phyloP scores from a whole-genome alignment of 2,113 vertebrate genomes.

The Eubucco bourcierii region DNA sequence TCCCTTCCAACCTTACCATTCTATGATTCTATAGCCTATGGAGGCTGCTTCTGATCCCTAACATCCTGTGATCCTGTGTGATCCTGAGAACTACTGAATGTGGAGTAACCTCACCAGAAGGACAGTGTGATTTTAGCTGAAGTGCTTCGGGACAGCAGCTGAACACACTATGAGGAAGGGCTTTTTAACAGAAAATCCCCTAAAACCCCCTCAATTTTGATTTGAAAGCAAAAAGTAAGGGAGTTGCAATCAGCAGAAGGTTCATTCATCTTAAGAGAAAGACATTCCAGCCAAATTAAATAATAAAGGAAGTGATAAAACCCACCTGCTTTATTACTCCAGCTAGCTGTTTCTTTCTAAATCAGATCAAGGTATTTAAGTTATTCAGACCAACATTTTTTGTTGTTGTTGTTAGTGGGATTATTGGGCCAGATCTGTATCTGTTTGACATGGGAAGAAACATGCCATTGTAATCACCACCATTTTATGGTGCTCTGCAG shows the following conservation, averaged over 20 bases:
- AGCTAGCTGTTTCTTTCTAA: conserved; percentile 39
- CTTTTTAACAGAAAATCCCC: conserved; percentile 16
- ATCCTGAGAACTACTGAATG: fast-evolving
- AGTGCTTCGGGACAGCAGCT: not conserved
- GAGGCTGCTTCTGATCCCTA: too few species aligned
- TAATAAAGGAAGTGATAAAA: conserved; percentile 35
- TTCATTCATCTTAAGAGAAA: conserved; percentile 37
- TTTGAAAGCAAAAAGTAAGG: conserved; percentile 27
- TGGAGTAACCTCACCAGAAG: not conserved
- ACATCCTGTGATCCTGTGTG: too few species aligned
- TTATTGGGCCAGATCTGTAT: not conserved
- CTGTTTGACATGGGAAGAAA: not conserved
- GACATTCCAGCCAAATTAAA: conserved; percentile 51
- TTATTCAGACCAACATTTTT: not conserved
- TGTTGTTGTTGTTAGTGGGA: not conserved
- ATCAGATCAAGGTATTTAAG: not conserved
- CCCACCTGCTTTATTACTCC: conserved; percentile 23
- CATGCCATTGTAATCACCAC: not conserved
- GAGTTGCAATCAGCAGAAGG: not conserved
- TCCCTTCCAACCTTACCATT: too few species aligned
- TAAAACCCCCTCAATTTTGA: not conserved
- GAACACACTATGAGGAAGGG: not conserved
- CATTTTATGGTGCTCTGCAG: not conserved
- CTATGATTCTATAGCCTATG: too few species aligned
- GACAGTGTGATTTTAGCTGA: not conserved